Evolutionary conservation across 2,888 invertebrate genomes (phyloP).

Genomic region (Luperina nickerlii): DNA sequence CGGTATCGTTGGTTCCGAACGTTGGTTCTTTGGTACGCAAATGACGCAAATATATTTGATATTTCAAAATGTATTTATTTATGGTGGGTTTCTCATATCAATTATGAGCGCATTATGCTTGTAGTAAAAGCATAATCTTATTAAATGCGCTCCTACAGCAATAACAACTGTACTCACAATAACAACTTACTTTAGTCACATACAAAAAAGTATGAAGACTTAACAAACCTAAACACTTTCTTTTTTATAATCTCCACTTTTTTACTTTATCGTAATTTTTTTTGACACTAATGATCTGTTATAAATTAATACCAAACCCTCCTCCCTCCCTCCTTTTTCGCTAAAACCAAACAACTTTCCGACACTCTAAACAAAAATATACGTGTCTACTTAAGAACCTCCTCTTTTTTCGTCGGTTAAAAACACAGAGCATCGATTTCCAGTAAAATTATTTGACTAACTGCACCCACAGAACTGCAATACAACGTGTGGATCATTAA

Average conservation of each 20-base stretch:
- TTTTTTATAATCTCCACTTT: background rate
- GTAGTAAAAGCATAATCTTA: no score
- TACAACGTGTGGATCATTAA: conserved; percentile 49
- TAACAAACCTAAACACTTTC: background rate
- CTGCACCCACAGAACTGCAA: conserved; percentile 22
- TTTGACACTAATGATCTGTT: no score
- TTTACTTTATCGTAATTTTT: background rate
- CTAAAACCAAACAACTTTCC: background rate
- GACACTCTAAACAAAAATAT: background rate
- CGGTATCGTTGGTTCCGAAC: no score
- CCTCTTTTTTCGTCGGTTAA: background rate
- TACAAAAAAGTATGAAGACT: background rate
- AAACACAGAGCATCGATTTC: background rate
- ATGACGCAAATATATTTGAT: no score
- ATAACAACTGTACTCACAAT: background rate
- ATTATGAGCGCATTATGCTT: no score
- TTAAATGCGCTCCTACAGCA: background rate
- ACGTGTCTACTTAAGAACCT: background rate
- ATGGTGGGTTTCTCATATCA: no score
- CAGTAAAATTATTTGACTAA: conserved; percentile 30
- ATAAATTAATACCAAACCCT: no score
- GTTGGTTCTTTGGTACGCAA: no score
- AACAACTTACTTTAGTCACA: no score
- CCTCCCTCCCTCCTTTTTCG: background rate
- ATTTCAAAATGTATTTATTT: no score